Conservation (phyloP, 2,797 vertebrate genomes). For the Myripristis jacobus region DNA sequence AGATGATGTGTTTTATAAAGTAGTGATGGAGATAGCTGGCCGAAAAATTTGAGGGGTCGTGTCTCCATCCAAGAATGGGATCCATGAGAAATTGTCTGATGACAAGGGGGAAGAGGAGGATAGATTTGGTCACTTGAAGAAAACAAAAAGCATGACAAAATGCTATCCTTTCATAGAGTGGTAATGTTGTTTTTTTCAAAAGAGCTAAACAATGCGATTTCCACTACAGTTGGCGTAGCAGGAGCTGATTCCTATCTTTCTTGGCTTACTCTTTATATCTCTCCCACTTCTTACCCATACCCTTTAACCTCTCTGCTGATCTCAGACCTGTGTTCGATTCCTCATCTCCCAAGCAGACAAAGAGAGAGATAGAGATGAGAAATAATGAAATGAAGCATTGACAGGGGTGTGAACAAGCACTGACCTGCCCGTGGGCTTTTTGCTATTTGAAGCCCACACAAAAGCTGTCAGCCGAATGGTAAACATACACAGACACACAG, state of each 20-base stretch:
- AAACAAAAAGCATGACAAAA: neutral
- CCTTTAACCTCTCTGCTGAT: constrained; percentile 27
- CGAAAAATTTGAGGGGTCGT: too few species aligned
- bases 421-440: constrained; percentile 65
- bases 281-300: neutral
- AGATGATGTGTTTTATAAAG: too few species aligned
- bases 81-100: neutral
- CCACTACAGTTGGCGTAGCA: neutral
- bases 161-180: neutral
- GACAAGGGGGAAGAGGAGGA: neutral
- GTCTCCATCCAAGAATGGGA: neutral
- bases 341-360: neutral
- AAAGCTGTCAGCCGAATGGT: constrained; percentile 53
- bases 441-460: constrained; percentile 51
- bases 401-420: constrained; percentile 52
- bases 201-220: too few species aligned
- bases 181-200: too few species aligned
- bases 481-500: constrained; percentile 39
- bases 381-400: constrained; percentile 51
- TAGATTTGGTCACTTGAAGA: too few species aligned
- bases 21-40: too few species aligned
- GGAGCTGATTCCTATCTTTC: constrained; percentile 10
- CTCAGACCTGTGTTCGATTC: constrained; percentile 26
- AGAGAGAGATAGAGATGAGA: constrained; percentile 22
- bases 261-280: neutral